phyloP scores from a whole-genome alignment of 2,113 vertebrate genomes.

The Brachyhypopomus occidentalis region DNA sequence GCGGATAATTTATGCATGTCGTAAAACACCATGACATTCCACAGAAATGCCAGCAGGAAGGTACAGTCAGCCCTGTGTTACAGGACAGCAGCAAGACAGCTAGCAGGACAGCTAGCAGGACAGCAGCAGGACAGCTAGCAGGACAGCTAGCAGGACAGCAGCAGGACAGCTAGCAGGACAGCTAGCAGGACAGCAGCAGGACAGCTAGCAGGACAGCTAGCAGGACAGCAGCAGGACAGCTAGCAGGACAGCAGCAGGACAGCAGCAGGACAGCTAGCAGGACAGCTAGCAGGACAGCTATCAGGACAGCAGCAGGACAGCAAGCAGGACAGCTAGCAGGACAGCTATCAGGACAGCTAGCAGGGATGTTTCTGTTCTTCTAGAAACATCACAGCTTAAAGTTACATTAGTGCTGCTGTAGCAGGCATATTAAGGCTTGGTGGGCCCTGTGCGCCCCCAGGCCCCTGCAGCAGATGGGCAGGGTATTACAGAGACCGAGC shows the following conservation, averaged over 20 bases:
- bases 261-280: neutral
- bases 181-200: neutral
- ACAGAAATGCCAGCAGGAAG: too few relatives aligned
- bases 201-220: too few relatives aligned
- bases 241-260: too few relatives aligned
- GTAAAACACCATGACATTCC: too few relatives aligned
- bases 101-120: neutral
- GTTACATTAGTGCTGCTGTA: neutral
- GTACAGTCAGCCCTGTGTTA: too few relatives aligned
- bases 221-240: neutral
- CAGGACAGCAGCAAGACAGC: neutral
- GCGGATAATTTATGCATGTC: too few relatives aligned
- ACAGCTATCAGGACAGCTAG: neutral
- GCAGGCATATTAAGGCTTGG: conserved; percentile 23
- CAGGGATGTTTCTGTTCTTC: neutral
- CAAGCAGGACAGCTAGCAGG: too few relatives aligned
- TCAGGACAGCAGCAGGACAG: neutral
- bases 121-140: neutral
- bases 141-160: neutral
- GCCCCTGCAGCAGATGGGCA: neutral
- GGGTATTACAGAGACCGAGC: neutral
- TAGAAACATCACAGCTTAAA: neutral
- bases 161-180: too few relatives aligned
- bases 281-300: too few relatives aligned
- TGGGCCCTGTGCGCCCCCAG: neutral